phyloP scores from a whole-genome alignment of 2,888 invertebrate genomes.

The Cryptops parisi region DNA sequence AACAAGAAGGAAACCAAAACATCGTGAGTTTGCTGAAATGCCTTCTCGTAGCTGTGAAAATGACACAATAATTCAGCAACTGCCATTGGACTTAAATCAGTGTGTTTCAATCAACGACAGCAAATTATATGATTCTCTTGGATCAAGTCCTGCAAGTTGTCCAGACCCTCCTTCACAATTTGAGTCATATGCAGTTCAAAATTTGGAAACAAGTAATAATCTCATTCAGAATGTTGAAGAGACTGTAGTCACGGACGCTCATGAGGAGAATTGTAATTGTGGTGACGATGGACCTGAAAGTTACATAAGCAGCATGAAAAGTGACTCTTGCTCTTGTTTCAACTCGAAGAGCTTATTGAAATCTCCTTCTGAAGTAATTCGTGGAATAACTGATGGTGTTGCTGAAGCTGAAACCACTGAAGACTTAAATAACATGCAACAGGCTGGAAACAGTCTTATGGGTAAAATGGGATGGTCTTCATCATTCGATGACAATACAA shows the following conservation, averaged over 20 bases:
- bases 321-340: not conserved
- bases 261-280: too few species aligned
- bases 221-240: slow-evolving; percentile 3
- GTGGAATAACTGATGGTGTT: slow-evolving; percentile 11
- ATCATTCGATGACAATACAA: slow-evolving; percentile 18
- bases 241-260: slow-evolving; percentile 6
- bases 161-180: slow-evolving; percentile 16
- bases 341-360: not conserved
- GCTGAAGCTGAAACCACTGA: slow-evolving; percentile 11
- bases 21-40: not conserved
- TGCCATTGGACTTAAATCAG: too few species aligned
- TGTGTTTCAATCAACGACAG: too few species aligned
- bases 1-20: not conserved
- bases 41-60: not conserved
- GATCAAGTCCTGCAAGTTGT: slow-evolving; percentile 15
- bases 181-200: not conserved
- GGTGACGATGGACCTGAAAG: not conserved
- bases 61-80: too few species aligned
- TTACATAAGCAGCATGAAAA: not conserved
- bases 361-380: slow-evolving; percentile 1
- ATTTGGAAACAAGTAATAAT: not conserved
- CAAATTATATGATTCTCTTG: not conserved
- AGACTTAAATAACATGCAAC: slow-evolving; percentile 6
- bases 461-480: slow-evolving; percentile 24
- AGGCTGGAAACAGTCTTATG: slow-evolving; percentile 21